These are phyloP conservation scores for Furcula furcula DNA, from an alignment of 2,888 invertebrate species.

Conservation along the genomic window DNA sequence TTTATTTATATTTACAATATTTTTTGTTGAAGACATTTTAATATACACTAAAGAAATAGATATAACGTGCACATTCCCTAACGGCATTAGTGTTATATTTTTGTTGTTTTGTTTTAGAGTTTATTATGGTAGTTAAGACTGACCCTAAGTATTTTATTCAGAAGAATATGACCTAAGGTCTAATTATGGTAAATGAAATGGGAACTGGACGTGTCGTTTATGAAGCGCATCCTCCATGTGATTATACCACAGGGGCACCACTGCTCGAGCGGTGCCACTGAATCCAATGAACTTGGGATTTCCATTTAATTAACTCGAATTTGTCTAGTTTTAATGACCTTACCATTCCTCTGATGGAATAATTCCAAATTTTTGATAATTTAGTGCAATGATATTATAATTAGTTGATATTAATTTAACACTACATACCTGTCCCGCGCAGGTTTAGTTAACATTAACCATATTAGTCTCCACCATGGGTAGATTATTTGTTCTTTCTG, in stretches of 20 bases:
- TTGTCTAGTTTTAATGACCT: constrained; percentile 65
- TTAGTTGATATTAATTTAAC: constrained; percentile 48
- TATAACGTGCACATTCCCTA: constrained; percentile 78
- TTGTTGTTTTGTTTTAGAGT: constrained; percentile 78
- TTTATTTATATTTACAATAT: constrained; percentile 66
- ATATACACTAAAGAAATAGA: constrained; percentile 70
- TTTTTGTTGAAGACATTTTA: constrained; percentile 69
- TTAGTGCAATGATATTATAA: constrained; percentile 78
- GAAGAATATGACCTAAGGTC: constrained; percentile 53
- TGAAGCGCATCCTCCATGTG: constrained; percentile 18
- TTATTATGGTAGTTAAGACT: constrained; percentile 77
- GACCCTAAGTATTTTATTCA: constrained; percentile 71
- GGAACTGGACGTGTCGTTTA: constrained; percentile 21
- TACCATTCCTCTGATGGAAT: constrained; percentile 72
- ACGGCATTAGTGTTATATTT: constrained; percentile 68
- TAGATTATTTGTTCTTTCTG: constrained; percentile 23
- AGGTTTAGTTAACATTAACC: constrained; percentile 27
- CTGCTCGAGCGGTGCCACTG: too few species aligned
- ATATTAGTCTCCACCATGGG: constrained; percentile 41
- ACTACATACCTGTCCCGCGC: constrained; percentile 25
- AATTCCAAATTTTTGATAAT: constrained; percentile 74
- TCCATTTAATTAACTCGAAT: constrained; percentile 65
- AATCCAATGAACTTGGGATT: constrained; percentile 25
- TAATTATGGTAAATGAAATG: constrained; percentile 23
- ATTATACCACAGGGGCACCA: too few species aligned